Conservation (phyloP, 1,140 invertebrate genomes). For the Trichogramma pretiosum region DNA sequence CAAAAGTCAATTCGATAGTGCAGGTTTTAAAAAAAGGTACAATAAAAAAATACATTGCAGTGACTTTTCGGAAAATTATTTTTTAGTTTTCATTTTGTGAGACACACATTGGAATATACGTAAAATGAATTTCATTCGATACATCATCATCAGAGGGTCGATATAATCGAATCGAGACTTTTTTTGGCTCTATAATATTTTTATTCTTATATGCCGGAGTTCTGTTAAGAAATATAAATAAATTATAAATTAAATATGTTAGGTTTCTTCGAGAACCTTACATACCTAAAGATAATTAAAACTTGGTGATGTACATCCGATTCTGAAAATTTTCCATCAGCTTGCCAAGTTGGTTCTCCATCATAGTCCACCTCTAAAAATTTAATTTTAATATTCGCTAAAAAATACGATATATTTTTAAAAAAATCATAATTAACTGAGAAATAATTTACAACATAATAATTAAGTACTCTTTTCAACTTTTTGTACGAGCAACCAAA, state of each 20-base stretch:
- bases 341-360: slow-evolving; percentile 62
- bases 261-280: neutral
- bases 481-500: slow-evolving; percentile 83
- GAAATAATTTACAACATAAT: slow-evolving; percentile 1
- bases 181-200: slow-evolving; percentile 55
- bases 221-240: too few relatives aligned
- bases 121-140: slow-evolving; percentile 59
- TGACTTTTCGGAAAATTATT: too few relatives aligned
- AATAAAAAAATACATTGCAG: too few relatives aligned
- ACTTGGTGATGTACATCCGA: slow-evolving; percentile 85
- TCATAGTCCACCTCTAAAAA: slow-evolving; percentile 69
- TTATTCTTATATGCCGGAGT: slow-evolving; percentile 66
- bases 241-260: too few relatives aligned
- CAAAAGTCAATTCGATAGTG: too few relatives aligned
- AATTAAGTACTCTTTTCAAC: slow-evolving; percentile 67
- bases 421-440: neutral
- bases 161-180: slow-evolving; percentile 67
- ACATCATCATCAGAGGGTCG: slow-evolving; percentile 66
- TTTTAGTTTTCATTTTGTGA: slow-evolving; percentile 43
- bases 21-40: too few relatives aligned
- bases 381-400: slow-evolving; percentile 77
- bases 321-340: slow-evolving; percentile 66
- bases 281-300: slow-evolving; percentile 67
- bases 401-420: slow-evolving; percentile 22
- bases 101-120: slow-evolving; percentile 55